Evolutionary conservation across 2,888 invertebrate genomes (phyloP).

Genomic region (Automeris io): DNA sequence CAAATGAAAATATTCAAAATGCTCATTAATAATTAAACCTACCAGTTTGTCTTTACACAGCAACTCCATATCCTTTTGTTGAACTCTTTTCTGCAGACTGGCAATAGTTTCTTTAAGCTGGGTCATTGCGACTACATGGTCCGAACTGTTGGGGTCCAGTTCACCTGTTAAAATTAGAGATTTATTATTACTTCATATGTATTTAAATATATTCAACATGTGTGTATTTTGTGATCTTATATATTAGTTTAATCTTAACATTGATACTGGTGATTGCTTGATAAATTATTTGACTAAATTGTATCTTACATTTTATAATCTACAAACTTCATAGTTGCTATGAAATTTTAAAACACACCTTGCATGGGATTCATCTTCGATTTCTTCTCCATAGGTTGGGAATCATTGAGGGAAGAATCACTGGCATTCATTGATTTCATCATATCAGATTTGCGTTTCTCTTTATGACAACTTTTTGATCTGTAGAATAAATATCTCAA

Average conservation of each 20-base stretch:
- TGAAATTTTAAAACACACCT: conserved; percentile 44
- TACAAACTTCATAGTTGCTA: too few relatives aligned
- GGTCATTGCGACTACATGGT: conserved; percentile 96
- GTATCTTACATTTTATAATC: too few relatives aligned
- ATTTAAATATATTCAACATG: too few relatives aligned
- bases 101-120: conserved; percentile 96
- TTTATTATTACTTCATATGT: too few relatives aligned
- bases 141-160: conserved; percentile 90
- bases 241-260: too few relatives aligned
- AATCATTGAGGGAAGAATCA: conserved; percentile 53
- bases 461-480: conserved; percentile 79
- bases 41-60: conserved; percentile 95
- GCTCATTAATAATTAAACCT: conserved; percentile 18
- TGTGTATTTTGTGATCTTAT: too few relatives aligned
- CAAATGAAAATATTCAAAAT: conserved; percentile 2
- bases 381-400: conserved; percentile 63
- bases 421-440: conserved; percentile 58
- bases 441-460: conserved; percentile 73
- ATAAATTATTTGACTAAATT: too few relatives aligned
- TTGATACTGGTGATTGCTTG: too few relatives aligned
- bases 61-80: conserved; percentile 89
- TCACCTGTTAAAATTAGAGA: conserved; percentile 67
- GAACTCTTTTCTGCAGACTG: conserved; percentile 90
- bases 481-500: conserved; percentile 44
- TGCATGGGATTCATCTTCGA: conserved; percentile 65